Evolutionary conservation across 2,113 vertebrate genomes (phyloP).

Genomic region (Pelvicachromis taeniatus): DNA sequence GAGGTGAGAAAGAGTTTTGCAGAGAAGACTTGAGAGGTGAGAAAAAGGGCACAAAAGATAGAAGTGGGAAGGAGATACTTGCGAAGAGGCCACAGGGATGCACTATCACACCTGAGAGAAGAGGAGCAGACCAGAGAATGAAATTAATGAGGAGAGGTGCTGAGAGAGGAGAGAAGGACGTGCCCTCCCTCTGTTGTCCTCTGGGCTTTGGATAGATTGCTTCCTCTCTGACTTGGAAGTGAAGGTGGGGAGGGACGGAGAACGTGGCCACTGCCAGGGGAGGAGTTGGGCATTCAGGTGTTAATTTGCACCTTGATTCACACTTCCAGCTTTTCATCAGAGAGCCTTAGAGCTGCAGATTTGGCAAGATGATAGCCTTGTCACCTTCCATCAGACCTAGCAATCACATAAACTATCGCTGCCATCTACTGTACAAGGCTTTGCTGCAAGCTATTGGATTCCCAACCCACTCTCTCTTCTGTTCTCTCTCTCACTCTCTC

Average conservation of each 20-base stretch:
- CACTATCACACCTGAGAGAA: slow-evolving; percentile 19
- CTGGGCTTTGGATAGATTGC: slow-evolving; percentile 46
- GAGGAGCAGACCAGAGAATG: background rate
- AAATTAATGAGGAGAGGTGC: slow-evolving; percentile 37
- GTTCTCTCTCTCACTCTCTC: background rate
- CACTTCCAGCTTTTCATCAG: slow-evolving; percentile 55
- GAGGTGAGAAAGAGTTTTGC: background rate
- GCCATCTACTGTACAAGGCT: slow-evolving; percentile 25
- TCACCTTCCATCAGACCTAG: slow-evolving; percentile 29
- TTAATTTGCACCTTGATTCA: slow-evolving; percentile 53
- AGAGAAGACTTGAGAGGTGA: background rate
- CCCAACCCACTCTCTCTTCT: background rate
- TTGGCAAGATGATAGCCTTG: slow-evolving; percentile 23
- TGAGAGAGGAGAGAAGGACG: slow-evolving; percentile 11
- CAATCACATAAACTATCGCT: slow-evolving; percentile 23
- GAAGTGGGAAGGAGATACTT: slow-evolving; percentile 7
- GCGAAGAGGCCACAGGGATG: background rate
- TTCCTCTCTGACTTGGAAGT: slow-evolving; percentile 22
- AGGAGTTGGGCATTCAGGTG: slow-evolving; percentile 5
- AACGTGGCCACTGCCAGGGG: background rate
- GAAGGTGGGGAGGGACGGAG: background rate
- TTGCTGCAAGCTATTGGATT: slow-evolving; percentile 21
- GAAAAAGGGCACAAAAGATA: background rate
- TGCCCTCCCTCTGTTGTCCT: slow-evolving; percentile 13
- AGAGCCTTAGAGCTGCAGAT: slow-evolving; percentile 14